These are phyloP conservation scores for Trichopria drosophilae DNA, from an alignment of 2,888 invertebrate genomes.

Conservation along the genomic window DNA sequence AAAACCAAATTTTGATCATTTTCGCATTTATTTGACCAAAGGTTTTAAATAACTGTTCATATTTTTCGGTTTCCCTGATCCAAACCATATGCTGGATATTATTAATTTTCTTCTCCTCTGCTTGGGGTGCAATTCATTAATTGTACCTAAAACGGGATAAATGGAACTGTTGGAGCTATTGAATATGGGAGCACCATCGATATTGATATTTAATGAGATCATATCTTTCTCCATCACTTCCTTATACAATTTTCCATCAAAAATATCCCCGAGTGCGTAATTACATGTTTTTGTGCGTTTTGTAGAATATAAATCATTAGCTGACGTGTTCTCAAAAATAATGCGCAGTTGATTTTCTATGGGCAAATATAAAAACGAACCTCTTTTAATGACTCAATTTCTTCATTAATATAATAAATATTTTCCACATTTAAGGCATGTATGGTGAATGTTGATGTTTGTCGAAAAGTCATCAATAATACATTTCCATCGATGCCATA, in stretches of 20 bases:
- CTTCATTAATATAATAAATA: too few species aligned
- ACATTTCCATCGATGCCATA: too few species aligned
- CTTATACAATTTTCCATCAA: conserved; percentile 28
- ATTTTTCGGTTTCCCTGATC: conserved; percentile 20
- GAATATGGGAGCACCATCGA: conserved; percentile 31
- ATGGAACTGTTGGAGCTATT: conserved; percentile 19
- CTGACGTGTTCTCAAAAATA: too few species aligned
- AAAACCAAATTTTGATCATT: conserved; percentile 24
- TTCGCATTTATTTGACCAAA: conserved; percentile 25
- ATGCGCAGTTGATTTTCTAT: too few species aligned
- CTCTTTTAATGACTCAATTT: too few species aligned
- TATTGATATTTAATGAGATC: conserved; percentile 28
- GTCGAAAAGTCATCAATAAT: too few species aligned
- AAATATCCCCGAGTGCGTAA: conserved; percentile 30
- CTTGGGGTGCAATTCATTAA: too few species aligned
- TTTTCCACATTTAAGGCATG: too few species aligned
- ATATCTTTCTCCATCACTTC: conserved; percentile 15
- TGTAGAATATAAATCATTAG: conserved; percentile 14
- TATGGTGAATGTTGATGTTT: too few species aligned
- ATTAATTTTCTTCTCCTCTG: too few species aligned
- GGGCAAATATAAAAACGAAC: too few species aligned
- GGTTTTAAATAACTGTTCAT: conserved; percentile 29
- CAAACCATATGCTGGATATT: conserved; percentile 22
- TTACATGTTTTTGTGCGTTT: conserved; percentile 15
- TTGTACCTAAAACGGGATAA: conserved; percentile 21